Percentiles rank a stretch among this genome's conserved stretches.
Evolutionary conservation across 2,113 vertebrate species (phyloP).

Genomic region (Anseranas semipalmata): DNA sequence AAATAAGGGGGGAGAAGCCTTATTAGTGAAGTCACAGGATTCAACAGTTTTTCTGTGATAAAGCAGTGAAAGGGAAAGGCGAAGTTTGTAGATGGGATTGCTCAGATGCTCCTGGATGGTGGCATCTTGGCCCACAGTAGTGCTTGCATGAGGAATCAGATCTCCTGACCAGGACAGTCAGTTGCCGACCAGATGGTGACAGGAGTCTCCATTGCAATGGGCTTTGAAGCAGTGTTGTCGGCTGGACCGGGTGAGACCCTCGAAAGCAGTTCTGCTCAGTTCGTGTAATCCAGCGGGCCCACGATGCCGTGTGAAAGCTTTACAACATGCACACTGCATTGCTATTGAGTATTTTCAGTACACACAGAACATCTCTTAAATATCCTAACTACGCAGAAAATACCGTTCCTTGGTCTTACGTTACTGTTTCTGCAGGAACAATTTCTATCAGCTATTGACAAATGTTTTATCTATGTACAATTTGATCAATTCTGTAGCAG

Average conservation of each 20-base stretch:
- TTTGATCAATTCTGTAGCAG: background rate
- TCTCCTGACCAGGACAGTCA: background rate
- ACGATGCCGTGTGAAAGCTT: rapidly evolving
- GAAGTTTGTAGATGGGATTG: background rate
- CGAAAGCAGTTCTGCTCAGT: background rate
- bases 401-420: background rate
- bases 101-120: background rate
- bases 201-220: too few species aligned
- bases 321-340: rapidly evolving
- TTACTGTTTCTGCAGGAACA: background rate
- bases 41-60: background rate
- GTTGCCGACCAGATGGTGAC: background rate
- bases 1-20: background rate
- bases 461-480: background rate
- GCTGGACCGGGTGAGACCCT: background rate
- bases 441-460: background rate
- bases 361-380: background rate
- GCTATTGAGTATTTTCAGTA: background rate
- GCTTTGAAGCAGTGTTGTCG: background rate
- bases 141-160: background rate
- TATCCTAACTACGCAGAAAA: background rate
- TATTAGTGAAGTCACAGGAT: background rate
- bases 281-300: background rate
- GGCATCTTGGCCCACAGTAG: background rate
- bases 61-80: background rate